These are phyloP conservation scores for Willowsia nigromaculata DNA, from an alignment of 2,888 invertebrate genomes.

Conservation along the genomic window DNA sequence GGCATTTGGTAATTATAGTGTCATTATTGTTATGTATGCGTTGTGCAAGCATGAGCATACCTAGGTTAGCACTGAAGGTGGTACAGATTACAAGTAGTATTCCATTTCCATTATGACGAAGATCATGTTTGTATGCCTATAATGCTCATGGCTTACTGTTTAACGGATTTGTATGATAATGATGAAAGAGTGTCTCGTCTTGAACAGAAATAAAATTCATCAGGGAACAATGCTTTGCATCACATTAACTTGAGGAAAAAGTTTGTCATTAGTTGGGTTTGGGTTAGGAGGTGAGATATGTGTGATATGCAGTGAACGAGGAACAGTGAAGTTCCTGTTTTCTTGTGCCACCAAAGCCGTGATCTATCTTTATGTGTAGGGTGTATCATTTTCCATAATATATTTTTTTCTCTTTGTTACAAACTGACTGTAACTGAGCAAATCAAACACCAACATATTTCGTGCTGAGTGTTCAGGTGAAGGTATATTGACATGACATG, in stretches of 20 bases:
- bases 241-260: slow-evolving; percentile 29
- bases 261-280: slow-evolving; percentile 56
- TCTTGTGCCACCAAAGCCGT: neutral
- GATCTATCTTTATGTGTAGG: neutral
- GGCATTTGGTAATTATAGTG: neutral
- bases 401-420: neutral
- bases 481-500: neutral
- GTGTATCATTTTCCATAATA: neutral
- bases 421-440: neutral
- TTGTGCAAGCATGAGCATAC: neutral
- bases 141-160: neutral
- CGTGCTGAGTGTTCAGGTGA: neutral
- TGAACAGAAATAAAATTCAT: slow-evolving; percentile 54
- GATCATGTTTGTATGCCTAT: neutral
- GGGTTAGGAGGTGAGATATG: neutral
- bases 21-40: too few species aligned
- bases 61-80: neutral
- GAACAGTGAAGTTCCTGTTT: neutral
- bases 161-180: neutral
- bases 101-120: too few species aligned
- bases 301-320: neutral
- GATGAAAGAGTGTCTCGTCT: neutral
- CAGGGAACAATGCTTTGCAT: slow-evolving; percentile 56
- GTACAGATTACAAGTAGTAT: too few species aligned
- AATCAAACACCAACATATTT: neutral